These are phyloP conservation scores for Steinernema feltiae DNA, from an alignment of 1,140 invertebrate species.

Conservation along the genomic window DNA sequence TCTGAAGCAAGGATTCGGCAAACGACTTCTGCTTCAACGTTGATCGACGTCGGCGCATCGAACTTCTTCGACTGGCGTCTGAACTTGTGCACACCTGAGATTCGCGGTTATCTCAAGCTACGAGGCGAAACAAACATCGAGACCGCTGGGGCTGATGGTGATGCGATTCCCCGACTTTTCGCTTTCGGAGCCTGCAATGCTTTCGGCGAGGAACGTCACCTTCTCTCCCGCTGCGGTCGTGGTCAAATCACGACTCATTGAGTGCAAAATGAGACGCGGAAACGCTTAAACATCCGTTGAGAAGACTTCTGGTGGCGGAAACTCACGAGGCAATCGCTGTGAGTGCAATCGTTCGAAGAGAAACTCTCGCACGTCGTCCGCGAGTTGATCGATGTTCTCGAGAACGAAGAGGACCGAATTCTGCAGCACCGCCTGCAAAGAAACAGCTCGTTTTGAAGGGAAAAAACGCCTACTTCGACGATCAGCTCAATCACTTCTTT, in stretches of 20 bases:
- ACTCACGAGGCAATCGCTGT: neutral
- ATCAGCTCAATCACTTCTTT: neutral
- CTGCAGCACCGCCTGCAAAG: neutral
- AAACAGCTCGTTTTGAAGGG: neutral
- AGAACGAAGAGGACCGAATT: neutral
- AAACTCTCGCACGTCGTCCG: neutral
- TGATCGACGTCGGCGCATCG: neutral
- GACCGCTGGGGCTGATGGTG: neutral
- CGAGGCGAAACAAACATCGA: neutral
- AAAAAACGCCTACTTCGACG: neutral
- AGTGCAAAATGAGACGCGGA: neutral
- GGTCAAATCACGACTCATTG: neutral
- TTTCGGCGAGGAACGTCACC: neutral
- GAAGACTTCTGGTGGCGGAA: neutral
- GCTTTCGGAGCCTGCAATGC: neutral
- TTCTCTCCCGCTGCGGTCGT: neutral
- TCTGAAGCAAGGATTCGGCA: neutral
- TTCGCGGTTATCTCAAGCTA: neutral
- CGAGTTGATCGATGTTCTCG: neutral
- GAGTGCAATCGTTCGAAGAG: neutral
- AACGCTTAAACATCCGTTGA: neutral
- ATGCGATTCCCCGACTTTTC: neutral
- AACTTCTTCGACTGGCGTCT: neutral
- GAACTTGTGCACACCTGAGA: neutral
- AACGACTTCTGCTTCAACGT: conserved; percentile 1